A percentile compares a stretch with the other conserved stretches of the same genome.
These are phyloP conservation scores for Canis aureus DNA, from an alignment of 2,113 vertebrate species.

Conservation along the genomic window DNA sequence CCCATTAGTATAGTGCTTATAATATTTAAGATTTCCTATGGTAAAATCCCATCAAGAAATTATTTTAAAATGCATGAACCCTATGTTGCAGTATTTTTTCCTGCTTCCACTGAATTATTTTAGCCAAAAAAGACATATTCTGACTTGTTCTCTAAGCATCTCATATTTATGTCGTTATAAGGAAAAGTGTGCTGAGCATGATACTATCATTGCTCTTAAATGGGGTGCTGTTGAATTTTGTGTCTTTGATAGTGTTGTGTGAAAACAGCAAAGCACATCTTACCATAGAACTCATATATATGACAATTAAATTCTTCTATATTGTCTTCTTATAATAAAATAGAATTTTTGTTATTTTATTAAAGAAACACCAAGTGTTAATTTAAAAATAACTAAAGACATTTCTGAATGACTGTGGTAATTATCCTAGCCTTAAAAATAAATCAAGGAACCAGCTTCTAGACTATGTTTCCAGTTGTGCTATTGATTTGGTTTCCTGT, in stretches of 20 bases:
- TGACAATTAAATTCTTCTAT: not conserved
- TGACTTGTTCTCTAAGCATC: not conserved
- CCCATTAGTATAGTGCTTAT: not conserved
- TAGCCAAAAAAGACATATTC: not conserved
- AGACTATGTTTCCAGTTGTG: not conserved
- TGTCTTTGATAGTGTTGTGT: not conserved
- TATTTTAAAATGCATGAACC: not conserved
- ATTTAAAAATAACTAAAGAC: not conserved
- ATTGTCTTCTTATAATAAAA: not conserved
- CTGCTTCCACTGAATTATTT: not conserved
- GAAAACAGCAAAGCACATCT: not conserved
- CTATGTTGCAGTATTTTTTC: not conserved
- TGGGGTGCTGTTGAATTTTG: not conserved
- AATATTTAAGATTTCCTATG: not conserved
- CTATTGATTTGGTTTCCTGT: not conserved
- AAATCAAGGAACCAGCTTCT: not conserved
- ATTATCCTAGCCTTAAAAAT: not conserved
- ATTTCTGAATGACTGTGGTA: not conserved
- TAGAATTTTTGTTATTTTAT: not conserved
- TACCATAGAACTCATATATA: not conserved
- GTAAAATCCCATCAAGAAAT: not conserved
- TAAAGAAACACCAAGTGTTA: not conserved
- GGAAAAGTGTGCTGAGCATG: not conserved
- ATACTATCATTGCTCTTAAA: not conserved
- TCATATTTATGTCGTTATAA: not conserved